Base-by-base conservation (phyloP, 2,113 vertebrate genomes). In the Bothrops jararaca region DNA sequence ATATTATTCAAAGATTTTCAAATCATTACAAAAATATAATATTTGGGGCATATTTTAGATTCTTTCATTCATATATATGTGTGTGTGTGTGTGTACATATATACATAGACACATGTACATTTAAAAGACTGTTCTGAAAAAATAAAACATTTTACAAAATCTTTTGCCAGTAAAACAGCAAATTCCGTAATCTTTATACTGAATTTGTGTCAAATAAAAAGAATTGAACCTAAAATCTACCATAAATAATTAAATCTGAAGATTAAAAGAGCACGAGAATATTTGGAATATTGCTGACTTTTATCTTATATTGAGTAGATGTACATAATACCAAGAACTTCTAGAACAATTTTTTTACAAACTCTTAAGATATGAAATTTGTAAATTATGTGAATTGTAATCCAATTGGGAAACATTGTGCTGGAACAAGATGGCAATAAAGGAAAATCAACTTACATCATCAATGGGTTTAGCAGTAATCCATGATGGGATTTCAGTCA, bases 371-470 rank as follows among this genome's bases (percentile, higher is more conserved):
- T 80, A 80, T 42, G 34, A 39, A 80, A 80, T 80, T 80, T 80
- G 5, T 20, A 39, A 80, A 22, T 39, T 80, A 42, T 39, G 7
- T 39, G 18, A 80, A 6, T 80, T 80, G 34, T 80, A 80, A 80
- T 80, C 18, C 34, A 80, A 22, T 22, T 80, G 74, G 18, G 74
- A 7, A 80, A 80, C 74, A 22, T 80, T 80, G 74, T 15, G 20
- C 11, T 91, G 93, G 56, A 92, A 89, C 23, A 57, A 48, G 42
- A 91, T 20, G 0, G 0, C 5, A 92, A 57, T 86, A 57, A 48
- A 89, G 1, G 85, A 89, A 95, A n/a, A 87, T 92, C 85, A 94
- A 97, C 97, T 97, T 95, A 98, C 97, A 91, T 96, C 96, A 96
- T 96, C 24, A 90, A 93, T 91, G 7, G 97, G 95, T 57, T 96